Evolutionary conservation across 2,113 vertebrate genomes (phyloP), one percentile per base, ranked within the genome.

Genomic region (Gadus macrocephalus): DNA sequence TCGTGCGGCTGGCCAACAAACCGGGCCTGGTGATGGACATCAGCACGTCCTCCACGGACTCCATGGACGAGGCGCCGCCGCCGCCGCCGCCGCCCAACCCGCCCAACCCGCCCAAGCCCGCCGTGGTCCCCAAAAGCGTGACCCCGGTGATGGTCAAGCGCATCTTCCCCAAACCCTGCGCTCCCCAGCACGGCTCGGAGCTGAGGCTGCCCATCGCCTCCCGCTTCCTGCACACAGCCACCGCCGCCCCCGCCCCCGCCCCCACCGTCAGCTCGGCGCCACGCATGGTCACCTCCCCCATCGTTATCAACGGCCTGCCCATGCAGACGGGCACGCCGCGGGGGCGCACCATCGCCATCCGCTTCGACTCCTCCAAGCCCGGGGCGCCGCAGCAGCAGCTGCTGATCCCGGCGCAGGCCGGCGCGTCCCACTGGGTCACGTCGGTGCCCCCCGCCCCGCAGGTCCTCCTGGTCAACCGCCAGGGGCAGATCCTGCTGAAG

Each of bases 401-500:
- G 1, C 31, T 6, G 1, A 25, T 42, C 65, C 67, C 60, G 3
- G 73, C 58, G 49, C 69, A 73, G 63, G 63, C 78, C 0, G 79
- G 71, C 4, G 28, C 58, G 17, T 5, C 69, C 3, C 67, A 70
- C 60, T 15, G 76, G 0, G 14, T 72, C 9, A 79, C 79, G 6
- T 76, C 72, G 0, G 22, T 42, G 1, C 5, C 78, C 59, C 42
- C 82, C 0, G 15, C 70, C 11, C 93, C 89, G 22, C 93, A 94
- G 66, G 91, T 96, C 66, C 87, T 96, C 15, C 89, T 95, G 2
- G 90, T 96, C 62, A 96, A 96, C 85, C 90, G 95, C 19, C 81
- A 93, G 35, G 93, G 94, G 14, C 94, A 93, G 80, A 91, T 96
- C 74, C 91, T 95, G 15, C 82, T 95, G 67, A 95, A 94, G 83